These are phyloP conservation scores for Troilus luridus DNA, from an alignment of 2,888 invertebrate species.

Conservation along the genomic window DNA sequence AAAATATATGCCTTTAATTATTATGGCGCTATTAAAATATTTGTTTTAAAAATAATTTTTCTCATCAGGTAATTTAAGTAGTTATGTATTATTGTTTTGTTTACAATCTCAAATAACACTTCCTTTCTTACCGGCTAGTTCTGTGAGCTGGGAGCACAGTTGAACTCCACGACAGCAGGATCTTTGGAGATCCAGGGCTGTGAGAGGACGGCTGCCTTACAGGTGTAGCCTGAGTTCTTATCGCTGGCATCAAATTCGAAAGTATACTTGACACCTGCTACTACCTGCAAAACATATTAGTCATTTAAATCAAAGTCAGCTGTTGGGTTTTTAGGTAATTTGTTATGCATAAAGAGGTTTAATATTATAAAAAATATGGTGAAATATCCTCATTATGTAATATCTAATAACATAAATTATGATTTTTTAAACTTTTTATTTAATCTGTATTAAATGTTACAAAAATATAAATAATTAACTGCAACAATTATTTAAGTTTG, in stretches of 20 bases:
- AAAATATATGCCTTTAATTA: too few relatives aligned
- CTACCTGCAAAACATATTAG: constrained; percentile 22
- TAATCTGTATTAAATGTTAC: too few relatives aligned
- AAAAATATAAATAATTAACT: too few relatives aligned
- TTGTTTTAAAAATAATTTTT: neutral
- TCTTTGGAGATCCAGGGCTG: constrained; percentile 57
- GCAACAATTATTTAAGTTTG: too few relatives aligned
- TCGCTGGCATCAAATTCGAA: constrained; percentile 29
- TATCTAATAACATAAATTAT: too few relatives aligned
- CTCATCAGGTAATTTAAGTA: neutral
- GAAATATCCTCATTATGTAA: too few relatives aligned
- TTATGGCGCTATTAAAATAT: too few relatives aligned
- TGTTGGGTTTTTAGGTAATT: neutral
- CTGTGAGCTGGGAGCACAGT: constrained; percentile 17
- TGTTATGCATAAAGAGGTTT: too few relatives aligned
- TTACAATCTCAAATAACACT: neutral
- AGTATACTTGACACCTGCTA: constrained; percentile 51
- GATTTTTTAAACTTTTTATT: too few relatives aligned
- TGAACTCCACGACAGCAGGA: constrained; percentile 2
- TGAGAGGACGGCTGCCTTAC: constrained; percentile 42
- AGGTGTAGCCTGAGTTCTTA: neutral
- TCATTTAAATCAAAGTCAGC: neutral
- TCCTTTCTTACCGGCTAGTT: neutral
- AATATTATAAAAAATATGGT: too few relatives aligned
- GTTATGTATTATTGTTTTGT: neutral